Evolutionary conservation across 2,888 invertebrate genomes (phyloP), one percentile per base, ranked within the genome.

Genomic region (Chrysomela aeneicollis): DNA sequence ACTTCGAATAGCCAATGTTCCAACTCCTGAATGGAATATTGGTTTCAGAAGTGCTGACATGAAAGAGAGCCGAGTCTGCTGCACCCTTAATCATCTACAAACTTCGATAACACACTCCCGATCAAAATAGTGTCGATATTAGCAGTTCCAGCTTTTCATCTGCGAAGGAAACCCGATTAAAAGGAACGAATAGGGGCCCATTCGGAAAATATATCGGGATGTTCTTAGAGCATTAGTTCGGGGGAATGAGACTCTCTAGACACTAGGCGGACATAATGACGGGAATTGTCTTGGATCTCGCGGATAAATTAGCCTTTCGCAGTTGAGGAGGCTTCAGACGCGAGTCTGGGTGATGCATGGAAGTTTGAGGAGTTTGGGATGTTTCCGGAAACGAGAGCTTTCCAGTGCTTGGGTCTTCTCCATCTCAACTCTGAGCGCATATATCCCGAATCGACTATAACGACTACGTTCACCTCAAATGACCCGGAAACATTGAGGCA

Each of bases 11-110:
- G 70, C 70, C 68, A 64, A 66, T 64, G 70, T 66, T 64, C 66
- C 63, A 71, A 72, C 66, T 69, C 68, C 67, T 64, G 67, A 67
- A 69, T 67, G 64, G 70, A 68, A 73, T 71, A 74, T 72, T 65
- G 69, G 70, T 67, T 63, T 61, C 63, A 68, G 65, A 66, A 72
- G 67, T 66, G 66, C 59, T 63, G 55, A 18, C 62, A 67, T 64
- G 64, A 66, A 67, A 69, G 67, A 69, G 68, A 58, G 50, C 59
- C 59, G 66, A 68, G 65, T 67, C 63, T 63, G 62, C 65, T 69
- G 69, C 69, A 69, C 66, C 63, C 67, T 66, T 62, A 62, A 64
- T 58, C 55, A 52, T 58, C 47, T 61, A 63, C 58, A 64, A 59
- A 63, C 69, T 67, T 69, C 67, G 59, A 67, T 69, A 67, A 65